Conservation (phyloP, 2,797 vertebrate genomes). For the Esox lucius region DNA sequence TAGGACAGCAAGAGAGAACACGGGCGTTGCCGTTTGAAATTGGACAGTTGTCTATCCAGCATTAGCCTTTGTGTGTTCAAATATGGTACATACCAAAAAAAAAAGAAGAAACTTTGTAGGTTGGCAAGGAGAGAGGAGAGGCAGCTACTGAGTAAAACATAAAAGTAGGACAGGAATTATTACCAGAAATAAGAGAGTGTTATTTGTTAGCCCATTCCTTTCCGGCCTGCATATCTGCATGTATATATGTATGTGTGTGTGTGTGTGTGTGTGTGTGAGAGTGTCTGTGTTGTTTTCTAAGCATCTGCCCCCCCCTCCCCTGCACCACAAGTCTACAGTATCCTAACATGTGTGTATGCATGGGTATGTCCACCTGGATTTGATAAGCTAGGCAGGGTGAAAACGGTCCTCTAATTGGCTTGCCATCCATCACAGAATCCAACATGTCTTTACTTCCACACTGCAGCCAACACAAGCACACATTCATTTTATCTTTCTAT, state of each 20-base stretch:
- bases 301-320: too few relatives aligned
- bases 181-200: slow-evolving; percentile 10
- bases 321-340: neutral
- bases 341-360: neutral
- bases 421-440: slow-evolving; percentile 49
- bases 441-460: slow-evolving; percentile 31
- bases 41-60: neutral
- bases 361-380: slow-evolving; percentile 34
- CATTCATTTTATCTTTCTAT: neutral
- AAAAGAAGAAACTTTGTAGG: slow-evolving; percentile 15
- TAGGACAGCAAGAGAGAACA: neutral
- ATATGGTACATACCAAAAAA: neutral
- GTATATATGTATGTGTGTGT: neutral
- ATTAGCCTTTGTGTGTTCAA: neutral
- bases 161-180: slow-evolving; percentile 45
- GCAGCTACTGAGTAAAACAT: slow-evolving; percentile 36
- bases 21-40: neutral
- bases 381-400: slow-evolving; percentile 35
- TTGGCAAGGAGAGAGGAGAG: slow-evolving; percentile 12
- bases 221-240: neutral
- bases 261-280: neutral
- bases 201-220: neutral
- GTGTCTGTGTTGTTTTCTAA: slow-evolving; percentile 6
- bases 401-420: slow-evolving; percentile 31
- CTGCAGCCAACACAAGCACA: neutral